Evolutionary conservation across 2,797 vertebrate species (phyloP), one percentile per base, ranked within the genome.

Genomic region (Apogon talboti): DNA sequence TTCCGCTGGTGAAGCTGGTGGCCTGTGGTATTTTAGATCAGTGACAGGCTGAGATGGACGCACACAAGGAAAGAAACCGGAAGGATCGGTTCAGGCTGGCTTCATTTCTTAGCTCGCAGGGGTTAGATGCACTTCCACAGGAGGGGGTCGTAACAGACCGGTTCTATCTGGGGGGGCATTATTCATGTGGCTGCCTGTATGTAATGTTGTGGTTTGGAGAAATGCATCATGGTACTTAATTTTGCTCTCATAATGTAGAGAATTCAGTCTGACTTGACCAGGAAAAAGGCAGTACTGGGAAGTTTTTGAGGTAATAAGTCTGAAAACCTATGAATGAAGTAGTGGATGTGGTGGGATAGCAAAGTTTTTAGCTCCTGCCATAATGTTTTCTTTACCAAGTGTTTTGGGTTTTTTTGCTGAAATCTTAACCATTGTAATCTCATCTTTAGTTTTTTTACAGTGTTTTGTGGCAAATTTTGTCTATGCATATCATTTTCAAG

Each of bases 81-180:
- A 71, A 73, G 69, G 63, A 78, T 68, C 55, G 66, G 55, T 71
- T 76, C 50, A 53, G 68, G 59, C 44, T 68, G 56, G 69, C 72
- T 76, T 78, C 59, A 77, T 83, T 72, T 76, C 67, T 76, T 73
- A 51, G 63, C 52, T 67, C 54, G 62, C 57, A 49, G 58, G 50
- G 48, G 62, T 67, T 79, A 50, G 66, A 77, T 81, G 51, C 40
- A 30, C 59, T 76, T 73, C 47, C 61, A 58, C 48, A 41, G 59
- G 60, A 66, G 61, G 54, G 41, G 64, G 37, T 49, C 54, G 72
- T 71, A 78, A 21, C 65, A 40, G 41, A 50, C 18, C 10, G 7
- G 4, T 30, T 56, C 52, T 60, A 44, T 66, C 35, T 49, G 21
- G 53, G 11, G 49, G 44, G 54, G 67, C 56, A 53, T 71, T 48